Conservation (phyloP, 1,140 invertebrate genomes). For the Hyphantria cunea region DNA sequence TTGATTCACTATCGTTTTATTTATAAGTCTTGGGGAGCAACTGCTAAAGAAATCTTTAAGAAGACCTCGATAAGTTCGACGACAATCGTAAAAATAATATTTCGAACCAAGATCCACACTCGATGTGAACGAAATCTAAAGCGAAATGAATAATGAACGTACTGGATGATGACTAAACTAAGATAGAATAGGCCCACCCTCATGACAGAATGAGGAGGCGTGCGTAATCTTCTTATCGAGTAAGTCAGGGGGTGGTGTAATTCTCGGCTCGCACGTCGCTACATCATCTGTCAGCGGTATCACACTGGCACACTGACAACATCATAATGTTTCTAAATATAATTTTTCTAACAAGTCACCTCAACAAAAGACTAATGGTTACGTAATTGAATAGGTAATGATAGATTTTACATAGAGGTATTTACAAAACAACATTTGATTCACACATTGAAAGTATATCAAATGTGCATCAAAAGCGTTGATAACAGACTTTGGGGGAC, state of each 20-base stretch:
- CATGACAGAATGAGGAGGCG: constrained; percentile 13
- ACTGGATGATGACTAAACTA: constrained; percentile 4
- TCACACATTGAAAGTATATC: too few relatives aligned
- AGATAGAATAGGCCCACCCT: constrained; percentile 2
- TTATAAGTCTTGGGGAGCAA: not conserved
- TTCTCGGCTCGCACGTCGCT: not conserved
- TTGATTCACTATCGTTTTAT: not conserved
- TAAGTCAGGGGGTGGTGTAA: constrained; percentile 7
- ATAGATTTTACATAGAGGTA: too few relatives aligned
- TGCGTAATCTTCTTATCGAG: constrained; percentile 30
- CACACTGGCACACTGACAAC: not conserved
- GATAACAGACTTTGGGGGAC: too few relatives aligned
- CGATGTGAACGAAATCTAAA: not conserved
- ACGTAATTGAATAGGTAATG: too few relatives aligned
- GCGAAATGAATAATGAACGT: constrained; percentile 11
- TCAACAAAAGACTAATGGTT: not conserved
- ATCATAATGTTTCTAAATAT: not conserved
- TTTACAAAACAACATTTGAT: too few relatives aligned
- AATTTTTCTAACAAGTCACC: not conserved
- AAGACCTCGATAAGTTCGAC: not conserved
- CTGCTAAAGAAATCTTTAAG: not conserved
- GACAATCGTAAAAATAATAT: constrained; percentile 1
- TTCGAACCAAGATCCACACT: too few relatives aligned
- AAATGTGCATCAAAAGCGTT: too few relatives aligned
- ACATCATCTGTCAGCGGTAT: constrained; percentile 10